These are phyloP conservation scores for Zaprionus taronus DNA, from an alignment of 1,140 invertebrate genomes.

Conservation along the genomic window DNA sequence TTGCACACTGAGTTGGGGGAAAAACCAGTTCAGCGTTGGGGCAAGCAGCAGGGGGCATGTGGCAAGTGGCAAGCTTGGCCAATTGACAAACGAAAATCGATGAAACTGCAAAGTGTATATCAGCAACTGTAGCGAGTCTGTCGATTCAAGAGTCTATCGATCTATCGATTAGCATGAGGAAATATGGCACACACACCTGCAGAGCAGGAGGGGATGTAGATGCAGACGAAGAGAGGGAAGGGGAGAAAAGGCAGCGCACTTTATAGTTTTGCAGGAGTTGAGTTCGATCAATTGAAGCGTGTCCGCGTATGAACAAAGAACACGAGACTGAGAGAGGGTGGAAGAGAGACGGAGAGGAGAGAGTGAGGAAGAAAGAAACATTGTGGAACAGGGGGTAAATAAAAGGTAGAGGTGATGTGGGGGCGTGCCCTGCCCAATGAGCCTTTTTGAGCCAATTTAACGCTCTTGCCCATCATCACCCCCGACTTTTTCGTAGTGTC, in stretches of 20 bases:
- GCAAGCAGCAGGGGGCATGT: conserved; percentile 20
- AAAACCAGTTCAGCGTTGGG: conserved; percentile 64
- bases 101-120: conserved; percentile 55
- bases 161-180: conserved; percentile 39
- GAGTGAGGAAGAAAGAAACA: not conserved
- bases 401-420: not conserved
- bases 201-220: conserved; percentile 16
- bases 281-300: conserved; percentile 65
- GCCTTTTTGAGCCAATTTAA: conserved; percentile 75
- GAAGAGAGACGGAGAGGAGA: not conserved
- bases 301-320: conserved; percentile 35
- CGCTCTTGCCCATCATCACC: conserved; percentile 57
- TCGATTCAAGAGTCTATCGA: not conserved
- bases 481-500: not conserved
- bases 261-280: conserved; percentile 60
- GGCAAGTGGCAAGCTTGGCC: conserved; percentile 29
- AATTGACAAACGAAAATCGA: conserved; percentile 70
- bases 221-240: not conserved
- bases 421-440: conserved; percentile 27
- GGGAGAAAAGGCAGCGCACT: not conserved
- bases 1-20: conserved; percentile 50
- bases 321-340: not conserved
- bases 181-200: conserved; percentile 49
- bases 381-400: not conserved
- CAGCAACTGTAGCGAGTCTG: conserved; percentile 35